Evolutionary conservation across 2,888 invertebrate genomes (phyloP).

Genomic region (Ornithoptera priamus): DNA sequence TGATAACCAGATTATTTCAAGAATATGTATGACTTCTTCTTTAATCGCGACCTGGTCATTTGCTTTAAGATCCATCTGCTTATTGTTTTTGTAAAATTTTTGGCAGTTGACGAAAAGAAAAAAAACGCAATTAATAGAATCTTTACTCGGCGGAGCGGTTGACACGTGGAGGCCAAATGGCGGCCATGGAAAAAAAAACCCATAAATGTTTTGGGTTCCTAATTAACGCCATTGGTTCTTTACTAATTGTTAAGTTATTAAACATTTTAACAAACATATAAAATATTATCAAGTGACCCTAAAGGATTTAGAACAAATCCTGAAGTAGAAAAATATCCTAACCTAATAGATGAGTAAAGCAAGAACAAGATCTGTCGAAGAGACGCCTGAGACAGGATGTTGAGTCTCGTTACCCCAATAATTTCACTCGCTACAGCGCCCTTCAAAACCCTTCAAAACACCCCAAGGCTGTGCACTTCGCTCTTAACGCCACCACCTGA

Average conservation of each 20-base stretch:
- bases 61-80: constrained; percentile 35
- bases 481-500: constrained; percentile 82
- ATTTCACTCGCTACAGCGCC: too few relatives aligned
- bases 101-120: constrained; percentile 50
- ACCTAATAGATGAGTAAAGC: too few relatives aligned
- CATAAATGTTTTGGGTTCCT: constrained; percentile 50
- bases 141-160: constrained; percentile 48
- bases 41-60: constrained; percentile 40
- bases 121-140: constrained; percentile 64
- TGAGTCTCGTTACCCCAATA: too few relatives aligned
- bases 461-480: constrained; percentile 85
- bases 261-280: not conserved
- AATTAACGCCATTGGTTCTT: not conserved
- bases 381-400: too few relatives aligned
- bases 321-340: too few relatives aligned
- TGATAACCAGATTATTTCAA: too few relatives aligned
- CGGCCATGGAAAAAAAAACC: constrained; percentile 40
- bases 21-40: constrained; percentile 41
- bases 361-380: too few relatives aligned
- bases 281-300: too few relatives aligned
- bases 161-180: constrained; percentile 74
- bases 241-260: not conserved
- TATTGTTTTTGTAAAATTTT: constrained; percentile 41
- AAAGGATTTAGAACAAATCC: too few relatives aligned
- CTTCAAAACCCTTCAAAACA: constrained; percentile 43